Conservation (phyloP, 2,888 invertebrate species). For the Lissonota sp. region DNA sequence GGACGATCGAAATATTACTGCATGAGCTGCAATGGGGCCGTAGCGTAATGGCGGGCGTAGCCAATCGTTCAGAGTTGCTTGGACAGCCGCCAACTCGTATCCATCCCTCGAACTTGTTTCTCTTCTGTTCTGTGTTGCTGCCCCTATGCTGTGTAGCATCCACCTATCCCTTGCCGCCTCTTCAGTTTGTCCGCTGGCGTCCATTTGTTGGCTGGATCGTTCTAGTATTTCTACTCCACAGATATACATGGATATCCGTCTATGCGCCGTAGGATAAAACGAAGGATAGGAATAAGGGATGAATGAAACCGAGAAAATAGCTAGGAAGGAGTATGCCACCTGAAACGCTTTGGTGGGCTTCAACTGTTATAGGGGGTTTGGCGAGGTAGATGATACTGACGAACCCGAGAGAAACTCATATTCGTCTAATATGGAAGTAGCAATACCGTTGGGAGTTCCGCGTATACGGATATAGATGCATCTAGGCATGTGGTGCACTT, state of each 20-base stretch:
- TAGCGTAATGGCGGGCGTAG: conserved; percentile 66
- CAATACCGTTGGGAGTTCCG: conserved; percentile 5
- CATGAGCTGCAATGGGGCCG: conserved; percentile 56
- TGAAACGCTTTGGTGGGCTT: conserved; percentile 15
- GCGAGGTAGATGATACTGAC: conserved; percentile 1
- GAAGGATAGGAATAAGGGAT: conserved; percentile 36
- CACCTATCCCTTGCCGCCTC: conserved; percentile 20
- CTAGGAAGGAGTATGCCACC: conserved; percentile 14
- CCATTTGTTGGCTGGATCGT: conserved; percentile 43
- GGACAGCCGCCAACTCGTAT: conserved; percentile 78
- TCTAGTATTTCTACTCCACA: conserved; percentile 1
- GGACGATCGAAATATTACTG: conserved; percentile 64
- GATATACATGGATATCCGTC: conserved; percentile 3
- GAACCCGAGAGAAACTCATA: conserved; percentile 16
- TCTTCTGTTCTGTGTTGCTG: conserved; percentile 34
- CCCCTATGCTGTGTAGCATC: conserved; percentile 12
- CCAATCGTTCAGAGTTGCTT: conserved; percentile 80
- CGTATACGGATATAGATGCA: conserved; percentile 13
- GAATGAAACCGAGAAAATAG: conserved; percentile 36
- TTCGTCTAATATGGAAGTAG: conserved; percentile 32
- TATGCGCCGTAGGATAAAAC: conserved; percentile 26
- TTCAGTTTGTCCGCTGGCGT: conserved; percentile 19
- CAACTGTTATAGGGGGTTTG: conserved; percentile 2
- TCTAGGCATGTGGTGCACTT: conserved; percentile 1
- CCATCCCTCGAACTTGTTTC: conserved; percentile 68